Percentiles rank a stretch among this genome's conserved stretches.
Conservation (phyloP, 2,888 invertebrate genomes). For the Diarsia mendica region DNA sequence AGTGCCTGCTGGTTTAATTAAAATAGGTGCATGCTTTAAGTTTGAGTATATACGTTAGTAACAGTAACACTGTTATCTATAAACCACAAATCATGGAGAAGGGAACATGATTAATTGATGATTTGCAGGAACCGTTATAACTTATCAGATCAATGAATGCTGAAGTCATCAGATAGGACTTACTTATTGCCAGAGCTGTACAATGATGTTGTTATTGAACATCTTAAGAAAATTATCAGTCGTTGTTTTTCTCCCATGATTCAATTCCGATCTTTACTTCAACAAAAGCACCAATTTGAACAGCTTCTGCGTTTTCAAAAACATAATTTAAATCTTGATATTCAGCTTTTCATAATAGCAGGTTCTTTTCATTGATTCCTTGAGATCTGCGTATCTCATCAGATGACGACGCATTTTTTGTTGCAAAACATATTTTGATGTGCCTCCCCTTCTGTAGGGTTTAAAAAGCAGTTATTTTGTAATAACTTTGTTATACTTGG, state of each 20-base stretch:
- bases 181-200: too few relatives aligned
- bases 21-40: too few relatives aligned
- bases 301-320: conserved; percentile 36
- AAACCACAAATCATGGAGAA: too few relatives aligned
- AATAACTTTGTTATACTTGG: not conserved
- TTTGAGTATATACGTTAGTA: too few relatives aligned
- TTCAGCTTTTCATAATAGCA: conserved; percentile 46
- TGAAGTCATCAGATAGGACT: too few relatives aligned
- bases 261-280: conserved; percentile 26
- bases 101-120: too few relatives aligned
- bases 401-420: conserved; percentile 68
- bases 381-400: conserved; percentile 50
- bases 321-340: conserved; percentile 53
- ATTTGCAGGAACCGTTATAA: too few relatives aligned
- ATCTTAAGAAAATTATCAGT: too few relatives aligned
- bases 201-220: too few relatives aligned
- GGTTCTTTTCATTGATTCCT: conserved; percentile 34
- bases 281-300: conserved; percentile 31
- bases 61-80: too few relatives aligned
- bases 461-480: conserved; percentile 21
- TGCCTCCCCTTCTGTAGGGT: conserved; percentile 41
- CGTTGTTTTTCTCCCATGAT: conserved; percentile 19
- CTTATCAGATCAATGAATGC: too few relatives aligned
- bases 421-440: conserved; percentile 78
- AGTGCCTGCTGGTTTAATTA: too few relatives aligned